Percentiles rank a stretch among this genome's conserved stretches.
Conservation (phyloP, 2,888 invertebrate species). For the Cephus runcator region DNA sequence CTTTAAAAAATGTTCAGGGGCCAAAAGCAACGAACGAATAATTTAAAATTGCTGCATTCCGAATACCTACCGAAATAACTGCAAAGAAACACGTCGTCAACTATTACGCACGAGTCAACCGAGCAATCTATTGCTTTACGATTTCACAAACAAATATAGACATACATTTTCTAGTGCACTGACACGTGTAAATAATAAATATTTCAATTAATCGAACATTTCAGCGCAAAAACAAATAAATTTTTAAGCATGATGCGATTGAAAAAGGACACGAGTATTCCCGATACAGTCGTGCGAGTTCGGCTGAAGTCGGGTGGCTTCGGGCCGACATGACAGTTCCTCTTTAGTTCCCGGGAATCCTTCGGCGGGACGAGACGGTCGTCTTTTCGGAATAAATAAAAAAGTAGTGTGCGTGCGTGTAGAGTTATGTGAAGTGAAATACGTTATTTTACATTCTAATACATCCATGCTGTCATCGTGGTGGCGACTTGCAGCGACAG, state of each 20-base stretch:
- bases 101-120: background rate
- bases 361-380: background rate
- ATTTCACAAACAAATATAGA: background rate
- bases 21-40: background rate
- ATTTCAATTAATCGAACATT: background rate
- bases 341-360: background rate
- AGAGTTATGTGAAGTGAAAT: background rate
- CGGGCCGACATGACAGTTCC: background rate
- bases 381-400: background rate
- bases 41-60: background rate
- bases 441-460: background rate
- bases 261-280: background rate
- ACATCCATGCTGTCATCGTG: background rate
- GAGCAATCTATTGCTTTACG: background rate
- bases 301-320: background rate
- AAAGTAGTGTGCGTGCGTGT: background rate
- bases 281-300: background rate
- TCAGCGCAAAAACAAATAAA: background rate
- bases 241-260: background rate
- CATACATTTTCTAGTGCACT: background rate
- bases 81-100: background rate
- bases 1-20: background rate
- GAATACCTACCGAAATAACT: background rate
- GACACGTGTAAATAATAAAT: background rate
- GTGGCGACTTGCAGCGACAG: background rate